Conservation (phyloP, 30 jellyfish, hydroid and myxozoan species). For the Mastigias papua region DNA sequence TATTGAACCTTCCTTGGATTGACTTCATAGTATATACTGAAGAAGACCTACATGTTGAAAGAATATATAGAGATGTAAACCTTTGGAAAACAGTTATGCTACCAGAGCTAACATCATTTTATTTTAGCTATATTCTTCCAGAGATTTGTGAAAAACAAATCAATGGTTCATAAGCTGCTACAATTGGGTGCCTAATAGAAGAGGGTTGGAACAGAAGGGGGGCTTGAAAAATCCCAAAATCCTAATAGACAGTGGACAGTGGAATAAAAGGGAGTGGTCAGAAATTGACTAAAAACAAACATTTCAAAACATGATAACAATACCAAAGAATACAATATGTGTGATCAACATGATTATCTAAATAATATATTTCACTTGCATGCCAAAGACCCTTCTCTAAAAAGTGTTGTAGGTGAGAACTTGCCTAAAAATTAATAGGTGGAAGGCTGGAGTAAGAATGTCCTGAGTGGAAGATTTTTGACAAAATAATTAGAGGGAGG, state of each 20-base stretch:
- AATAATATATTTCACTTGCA: background rate
- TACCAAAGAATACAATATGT: background rate
- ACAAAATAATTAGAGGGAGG: background rate
- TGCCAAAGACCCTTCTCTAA: background rate
- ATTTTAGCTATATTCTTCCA: slow-evolving; percentile 20
- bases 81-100: slow-evolving; percentile 51
- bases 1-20: slow-evolving; percentile 34
- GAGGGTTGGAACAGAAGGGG: background rate
- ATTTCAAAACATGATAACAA: background rate
- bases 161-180: background rate
- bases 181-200: background rate
- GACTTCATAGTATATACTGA: slow-evolving; percentile 73
- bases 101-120: slow-evolving; percentile 43
- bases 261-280: background rate
- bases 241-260: background rate
- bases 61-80: slow-evolving; percentile 12
- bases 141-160: background rate
- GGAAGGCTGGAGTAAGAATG: background rate
- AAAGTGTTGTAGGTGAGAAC: background rate
- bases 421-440: background rate
- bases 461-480: background rate
- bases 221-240: background rate
- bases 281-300: background rate
- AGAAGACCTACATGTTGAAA: slow-evolving; percentile 47
- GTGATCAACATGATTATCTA: background rate